phyloP scores from a whole-genome alignment of 2,888 invertebrate genomes.

The Agrenia bidenticulata region DNA sequence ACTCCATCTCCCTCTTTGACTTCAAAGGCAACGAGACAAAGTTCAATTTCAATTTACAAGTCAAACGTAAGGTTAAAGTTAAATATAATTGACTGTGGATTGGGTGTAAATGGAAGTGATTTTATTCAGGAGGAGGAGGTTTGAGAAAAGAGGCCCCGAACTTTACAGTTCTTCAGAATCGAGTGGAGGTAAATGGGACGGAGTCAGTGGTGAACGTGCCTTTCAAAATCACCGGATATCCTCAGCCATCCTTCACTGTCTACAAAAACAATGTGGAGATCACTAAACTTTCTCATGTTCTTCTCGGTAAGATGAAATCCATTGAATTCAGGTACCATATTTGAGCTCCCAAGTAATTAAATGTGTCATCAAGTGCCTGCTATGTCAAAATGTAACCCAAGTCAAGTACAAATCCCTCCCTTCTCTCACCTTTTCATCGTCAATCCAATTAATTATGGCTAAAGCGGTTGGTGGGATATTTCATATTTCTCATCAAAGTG shows the following conservation, averaged over 20 bases:
- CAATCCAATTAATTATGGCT: too few species aligned
- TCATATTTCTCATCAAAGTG: too few species aligned
- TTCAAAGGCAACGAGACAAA: constrained; percentile 50
- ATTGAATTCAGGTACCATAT: too few species aligned
- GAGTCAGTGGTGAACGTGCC: constrained; percentile 35
- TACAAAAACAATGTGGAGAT: constrained; percentile 55
- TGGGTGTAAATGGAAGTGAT: too few species aligned
- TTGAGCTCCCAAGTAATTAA: too few species aligned
- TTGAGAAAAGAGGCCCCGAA: constrained; percentile 38
- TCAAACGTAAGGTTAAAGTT: constrained; percentile 35
- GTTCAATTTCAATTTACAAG: constrained; percentile 49
- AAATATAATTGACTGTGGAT: neutral
- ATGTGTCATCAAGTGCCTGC: too few species aligned
- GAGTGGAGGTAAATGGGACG: constrained; percentile 29
- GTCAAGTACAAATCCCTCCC: too few species aligned
- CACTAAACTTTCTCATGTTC: constrained; percentile 35
- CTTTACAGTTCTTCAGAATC: constrained; percentile 43
- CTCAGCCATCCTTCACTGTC: constrained; percentile 59
- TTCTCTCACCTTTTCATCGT: too few species aligned
- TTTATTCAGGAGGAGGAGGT: constrained; percentile 10
- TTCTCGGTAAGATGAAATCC: constrained; percentile 27
- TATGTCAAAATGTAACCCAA: too few species aligned
- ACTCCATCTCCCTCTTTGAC: constrained; percentile 54
- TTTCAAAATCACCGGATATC: constrained; percentile 58
- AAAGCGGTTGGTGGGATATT: too few species aligned